Evolutionary conservation across 2,113 vertebrate species (phyloP).

Genomic region (Callocephalon fimbriatum): DNA sequence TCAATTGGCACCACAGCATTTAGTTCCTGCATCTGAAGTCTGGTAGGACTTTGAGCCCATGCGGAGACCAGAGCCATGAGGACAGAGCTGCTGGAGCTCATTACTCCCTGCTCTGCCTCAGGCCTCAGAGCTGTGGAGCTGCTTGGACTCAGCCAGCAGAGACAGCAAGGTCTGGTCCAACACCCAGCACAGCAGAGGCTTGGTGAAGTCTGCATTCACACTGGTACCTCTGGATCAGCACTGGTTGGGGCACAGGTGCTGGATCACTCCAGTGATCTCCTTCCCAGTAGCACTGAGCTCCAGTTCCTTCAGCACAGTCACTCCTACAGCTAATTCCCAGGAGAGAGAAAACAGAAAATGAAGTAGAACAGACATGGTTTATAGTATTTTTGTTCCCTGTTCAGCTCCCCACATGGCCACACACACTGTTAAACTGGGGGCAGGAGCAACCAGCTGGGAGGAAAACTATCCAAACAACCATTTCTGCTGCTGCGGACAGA

Average conservation of each 20-base stretch:
- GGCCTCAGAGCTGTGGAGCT: not conserved
- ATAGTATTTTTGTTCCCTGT: not conserved
- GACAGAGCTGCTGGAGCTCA: not conserved
- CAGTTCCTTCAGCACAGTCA: not conserved
- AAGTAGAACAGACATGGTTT: not conserved
- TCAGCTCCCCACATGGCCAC: not conserved
- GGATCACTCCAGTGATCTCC: not conserved
- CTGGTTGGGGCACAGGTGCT: not conserved
- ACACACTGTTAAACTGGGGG: not conserved
- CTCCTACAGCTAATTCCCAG: not conserved
- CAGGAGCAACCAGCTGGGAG: not conserved
- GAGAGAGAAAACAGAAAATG: not conserved
- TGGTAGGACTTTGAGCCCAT: not conserved
- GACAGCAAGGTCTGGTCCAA: not conserved
- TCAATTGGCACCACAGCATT: not conserved
- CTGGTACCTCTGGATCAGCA: not conserved
- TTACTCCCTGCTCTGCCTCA: accelerated
- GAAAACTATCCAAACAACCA: not conserved
- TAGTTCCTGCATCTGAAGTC: not conserved
- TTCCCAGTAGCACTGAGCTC: accelerated
- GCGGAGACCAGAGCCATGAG: accelerated
- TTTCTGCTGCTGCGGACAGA: not conserved
- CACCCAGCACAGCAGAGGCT: not conserved
- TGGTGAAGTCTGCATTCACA: not conserved
- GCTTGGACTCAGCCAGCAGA: not conserved